A percentile compares a stretch with the other conserved stretches of the same genome.
These are phyloP conservation scores for Heteromurus nitidus DNA, from an alignment of 2,888 invertebrate genomes.

Conservation along the genomic window DNA sequence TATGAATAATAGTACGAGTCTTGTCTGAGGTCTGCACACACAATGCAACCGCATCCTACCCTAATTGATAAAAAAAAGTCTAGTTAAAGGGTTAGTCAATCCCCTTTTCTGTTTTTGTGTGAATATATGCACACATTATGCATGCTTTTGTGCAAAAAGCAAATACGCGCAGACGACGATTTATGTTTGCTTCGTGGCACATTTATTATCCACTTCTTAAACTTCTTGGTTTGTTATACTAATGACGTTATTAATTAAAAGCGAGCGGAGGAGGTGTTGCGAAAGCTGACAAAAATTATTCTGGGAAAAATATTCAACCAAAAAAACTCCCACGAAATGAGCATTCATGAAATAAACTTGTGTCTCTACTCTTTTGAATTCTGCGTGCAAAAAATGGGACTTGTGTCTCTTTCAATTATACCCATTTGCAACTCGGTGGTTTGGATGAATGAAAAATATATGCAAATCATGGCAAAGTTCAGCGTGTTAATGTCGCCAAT, in stretches of 20 bases:
- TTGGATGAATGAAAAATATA: not conserved
- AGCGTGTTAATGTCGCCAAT: slow-evolving; percentile 34
- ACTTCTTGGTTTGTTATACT: slow-evolving; percentile 22
- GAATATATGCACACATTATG: not conserved
- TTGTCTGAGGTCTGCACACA: too few species aligned
- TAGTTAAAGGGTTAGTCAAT: not conserved
- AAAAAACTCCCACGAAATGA: slow-evolving; percentile 28
- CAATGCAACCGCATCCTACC: not conserved
- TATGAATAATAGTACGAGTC: too few species aligned
- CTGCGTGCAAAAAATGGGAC: too few species aligned
- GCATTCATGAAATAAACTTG: too few species aligned
- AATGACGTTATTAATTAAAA: slow-evolving; percentile 45
- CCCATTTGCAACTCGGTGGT: not conserved
- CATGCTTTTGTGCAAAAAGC: not conserved
- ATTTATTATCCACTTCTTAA: not conserved
- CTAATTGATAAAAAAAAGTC: slow-evolving; percentile 17
- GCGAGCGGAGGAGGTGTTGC: slow-evolving; percentile 24
- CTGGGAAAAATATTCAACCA: slow-evolving; percentile 42
- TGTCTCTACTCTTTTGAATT: too few species aligned
- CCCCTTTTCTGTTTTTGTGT: too few species aligned
- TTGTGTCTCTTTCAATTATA: too few species aligned
- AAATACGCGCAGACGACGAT: too few species aligned
- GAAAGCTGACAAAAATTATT: slow-evolving; percentile 48
- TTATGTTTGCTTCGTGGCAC: too few species aligned
- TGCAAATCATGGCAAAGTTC: slow-evolving; percentile 46